A percentile compares a stretch with the other conserved stretches of the same genome.
phyloP scores from a whole-genome alignment of 2,888 invertebrate genomes.

The Chrysolina americana region DNA sequence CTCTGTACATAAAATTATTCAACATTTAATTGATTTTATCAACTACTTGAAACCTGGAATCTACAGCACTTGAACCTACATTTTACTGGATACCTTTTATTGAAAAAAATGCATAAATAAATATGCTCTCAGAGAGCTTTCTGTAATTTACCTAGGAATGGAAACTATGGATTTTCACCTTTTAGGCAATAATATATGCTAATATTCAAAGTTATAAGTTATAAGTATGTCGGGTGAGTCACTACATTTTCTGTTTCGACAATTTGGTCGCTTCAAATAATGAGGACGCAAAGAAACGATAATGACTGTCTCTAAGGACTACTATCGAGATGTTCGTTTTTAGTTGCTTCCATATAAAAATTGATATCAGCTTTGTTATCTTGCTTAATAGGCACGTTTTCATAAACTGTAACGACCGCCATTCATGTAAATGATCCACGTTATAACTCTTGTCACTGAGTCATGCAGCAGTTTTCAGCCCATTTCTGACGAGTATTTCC shows the following conservation, averaged over 20 bases:
- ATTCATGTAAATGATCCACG: background rate
- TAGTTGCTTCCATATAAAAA: too few species aligned
- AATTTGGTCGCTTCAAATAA: conserved; percentile 5
- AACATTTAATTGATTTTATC: too few species aligned
- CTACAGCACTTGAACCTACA: too few species aligned
- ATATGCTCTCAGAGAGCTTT: background rate
- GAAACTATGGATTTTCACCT: background rate
- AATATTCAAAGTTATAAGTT: background rate
- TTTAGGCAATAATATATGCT: background rate
- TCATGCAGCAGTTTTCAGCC: background rate
- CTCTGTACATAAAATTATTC: too few species aligned
- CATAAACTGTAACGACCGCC: background rate
- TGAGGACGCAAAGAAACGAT: background rate
- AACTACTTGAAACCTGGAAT: too few species aligned
- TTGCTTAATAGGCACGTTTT: background rate
- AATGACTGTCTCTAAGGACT: background rate
- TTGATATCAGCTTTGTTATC: background rate
- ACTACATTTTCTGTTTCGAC: background rate
- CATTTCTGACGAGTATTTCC: too few species aligned
- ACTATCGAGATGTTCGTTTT: background rate
- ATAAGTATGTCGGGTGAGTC: background rate
- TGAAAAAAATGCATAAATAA: too few species aligned
- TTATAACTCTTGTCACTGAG: background rate
- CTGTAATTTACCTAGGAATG: background rate
- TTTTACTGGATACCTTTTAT: background rate